phyloP scores from a whole-genome alignment of 1,140 invertebrate genomes.

The Adelges cooleyi region DNA sequence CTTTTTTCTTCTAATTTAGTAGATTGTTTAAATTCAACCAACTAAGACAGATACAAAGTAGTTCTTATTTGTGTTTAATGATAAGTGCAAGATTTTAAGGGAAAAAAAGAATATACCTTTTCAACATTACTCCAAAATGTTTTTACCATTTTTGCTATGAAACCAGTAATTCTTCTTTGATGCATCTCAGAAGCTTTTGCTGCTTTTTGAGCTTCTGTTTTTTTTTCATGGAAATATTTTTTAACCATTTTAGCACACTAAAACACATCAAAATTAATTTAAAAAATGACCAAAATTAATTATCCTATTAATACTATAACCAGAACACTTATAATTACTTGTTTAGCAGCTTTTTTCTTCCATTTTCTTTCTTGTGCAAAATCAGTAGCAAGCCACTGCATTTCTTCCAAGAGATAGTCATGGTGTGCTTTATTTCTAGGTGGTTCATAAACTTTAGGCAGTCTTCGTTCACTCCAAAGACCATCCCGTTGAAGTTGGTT shows the following conservation, averaged over 20 bases:
- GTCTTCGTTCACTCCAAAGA: slow-evolving; percentile 79
- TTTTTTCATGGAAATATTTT: slow-evolving; percentile 92
- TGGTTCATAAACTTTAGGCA: slow-evolving; percentile 88
- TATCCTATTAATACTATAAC: too few relatives aligned
- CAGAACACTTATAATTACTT: slow-evolving; percentile 44
- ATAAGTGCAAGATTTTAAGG: background rate
- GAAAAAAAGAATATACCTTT: slow-evolving; percentile 49
- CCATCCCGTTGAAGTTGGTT: slow-evolving; percentile 78
- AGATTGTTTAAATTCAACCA: slow-evolving; percentile 91
- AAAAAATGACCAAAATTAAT: background rate
- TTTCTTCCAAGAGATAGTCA: slow-evolving; percentile 97
- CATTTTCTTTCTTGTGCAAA: slow-evolving; percentile 95
- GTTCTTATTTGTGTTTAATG: too few relatives aligned
- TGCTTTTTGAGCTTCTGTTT: slow-evolving; percentile 72
- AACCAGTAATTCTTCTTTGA: slow-evolving; percentile 72
- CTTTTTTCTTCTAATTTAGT: slow-evolving; percentile 85
- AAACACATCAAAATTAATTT: slow-evolving; percentile 18
- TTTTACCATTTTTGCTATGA: slow-evolving; percentile 85
- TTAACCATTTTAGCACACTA: slow-evolving; percentile 77
- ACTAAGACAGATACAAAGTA: slow-evolving; percentile 39
- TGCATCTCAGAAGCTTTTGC: slow-evolving; percentile 84
- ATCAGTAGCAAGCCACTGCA: slow-evolving; percentile 95
- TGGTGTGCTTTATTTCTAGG: slow-evolving; percentile 86
- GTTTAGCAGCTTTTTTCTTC: slow-evolving; percentile 91
- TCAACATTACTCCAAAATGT: slow-evolving; percentile 95